Evolutionary conservation across 1,140 invertebrate species (phyloP).

Genomic region (Temnothorax nylanderi): DNA sequence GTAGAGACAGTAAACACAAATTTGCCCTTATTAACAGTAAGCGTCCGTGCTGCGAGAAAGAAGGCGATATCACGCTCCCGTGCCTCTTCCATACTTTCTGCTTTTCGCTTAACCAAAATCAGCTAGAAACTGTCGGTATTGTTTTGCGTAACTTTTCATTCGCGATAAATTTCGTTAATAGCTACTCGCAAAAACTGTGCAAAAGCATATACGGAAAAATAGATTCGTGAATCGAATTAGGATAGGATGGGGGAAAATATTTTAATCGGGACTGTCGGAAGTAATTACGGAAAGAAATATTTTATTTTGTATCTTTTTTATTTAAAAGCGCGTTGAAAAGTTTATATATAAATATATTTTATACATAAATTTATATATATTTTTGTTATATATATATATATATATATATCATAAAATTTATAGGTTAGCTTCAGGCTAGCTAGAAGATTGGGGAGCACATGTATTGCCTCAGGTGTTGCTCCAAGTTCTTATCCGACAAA

Average conservation of each 20-base stretch:
- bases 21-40: conserved; percentile 43
- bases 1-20: conserved; percentile 48
- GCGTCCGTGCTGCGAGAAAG: conserved; percentile 1
- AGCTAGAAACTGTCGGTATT: conserved; percentile 10
- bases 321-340: background rate
- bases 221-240: background rate
- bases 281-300: background rate
- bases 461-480: background rate
- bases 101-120: conserved; percentile 20
- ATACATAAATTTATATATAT: too few species aligned
- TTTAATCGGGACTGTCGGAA: background rate
- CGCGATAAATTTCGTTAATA: conserved; percentile 11
- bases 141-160: conserved; percentile 46
- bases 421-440: too few species aligned
- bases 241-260: background rate
- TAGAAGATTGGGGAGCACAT: background rate
- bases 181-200: background rate
- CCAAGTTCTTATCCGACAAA: conserved; percentile 7
- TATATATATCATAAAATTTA: too few species aligned
- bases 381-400: too few species aligned
- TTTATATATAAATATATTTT: background rate
- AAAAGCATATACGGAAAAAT: background rate
- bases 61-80: conserved; percentile 2
- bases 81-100: conserved; percentile 19
- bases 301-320: background rate